Evolutionary conservation across 64 coral and sea anemone species (phyloP), one percentile per base, ranked within the genome.

Genomic region (Pocillopora verrucosa): DNA sequence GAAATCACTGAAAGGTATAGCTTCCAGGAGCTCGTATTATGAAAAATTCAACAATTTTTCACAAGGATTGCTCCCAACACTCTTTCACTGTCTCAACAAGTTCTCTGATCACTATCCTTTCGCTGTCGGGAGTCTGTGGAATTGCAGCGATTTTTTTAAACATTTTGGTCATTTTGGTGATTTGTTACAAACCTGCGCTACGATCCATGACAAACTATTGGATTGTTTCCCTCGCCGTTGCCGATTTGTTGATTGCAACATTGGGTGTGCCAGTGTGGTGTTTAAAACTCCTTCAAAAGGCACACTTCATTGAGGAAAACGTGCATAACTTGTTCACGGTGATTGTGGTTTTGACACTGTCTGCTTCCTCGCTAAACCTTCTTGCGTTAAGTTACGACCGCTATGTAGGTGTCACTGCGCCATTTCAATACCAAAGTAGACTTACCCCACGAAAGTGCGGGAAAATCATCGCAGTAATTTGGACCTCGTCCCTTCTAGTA

Each of bases 231-330:
- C 60, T 83, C 7, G 80, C 80, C 1, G 59, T 81, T 1, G 79
- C 79, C 2, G 79, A 81, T 62, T 63, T 81, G 16, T 24, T 83
- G 13, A 19, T 83, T 67, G 80, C 60, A 10, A 64, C 65, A 9
- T 11, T 83, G 60, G 80, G 80, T 34, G 62, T 83, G 34, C 80
- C 80, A 0, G 80, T 65, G 17, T 83, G 60, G 80, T 83, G 60
- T 22, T 37, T 83, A 67, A 83, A 67, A 12, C 34, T 83, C 10
- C 60, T 41, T 45, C 79, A 65, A 15, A 83, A 83, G 17, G 15
- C 80, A 34, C 34, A 15, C 22, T 11, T 83, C 25, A 83, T 83
- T 2, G 22, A 58, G 16, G 9, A 10, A 3, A 58, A 78, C 13
- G 51, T 78, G 10, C 76, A 78, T 45, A 78, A 78, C 22, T 9